Base-by-base conservation (phyloP, 2,888 invertebrate genomes). In the Leptopilina myrica region DNA sequence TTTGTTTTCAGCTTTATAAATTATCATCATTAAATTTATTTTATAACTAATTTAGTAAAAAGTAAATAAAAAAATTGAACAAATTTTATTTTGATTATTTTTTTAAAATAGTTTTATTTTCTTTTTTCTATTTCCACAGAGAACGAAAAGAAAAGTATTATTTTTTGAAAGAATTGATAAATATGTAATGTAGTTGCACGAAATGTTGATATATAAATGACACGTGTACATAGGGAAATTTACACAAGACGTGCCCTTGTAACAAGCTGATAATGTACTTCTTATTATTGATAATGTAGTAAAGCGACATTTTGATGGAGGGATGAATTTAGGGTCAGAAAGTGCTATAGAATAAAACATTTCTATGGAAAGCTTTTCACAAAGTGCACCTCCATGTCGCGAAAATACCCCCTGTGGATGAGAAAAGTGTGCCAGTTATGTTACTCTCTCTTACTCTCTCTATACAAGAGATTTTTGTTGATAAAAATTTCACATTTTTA, bases 311-410 rank as follows among this genome's bases (percentile, higher is more conserved):
- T 69, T 14, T 69, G 6, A 73, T 40, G n/a, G 33, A 40, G 56
- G 8, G 56, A 40, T 9, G n/a, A n/a, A 40, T 73, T 53, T 6
- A 56, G 26, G 73, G 73, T 73, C 73, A 73, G 33, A 73, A 73
- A 56, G 33, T 56, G 26, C 14, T 73, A 3, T 26, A 14, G 40
- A 56, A 56, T 73, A n/a, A 73, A 53, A 26, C n/a, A 53, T 73
- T 73, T 73, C n/a, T 5, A 73, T 73, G 56, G 11, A 56, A n/a
- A 73, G 56, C 9, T 33, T 73, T 33, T 73, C 33, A 33, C 56
- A n/a, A 73, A 73, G 73, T 73, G 73, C 73, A 73, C 33, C 56
- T 73, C 56, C 56, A 56, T 73, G 56, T 73, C 14, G 33, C 15
- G 26, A 33, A 56, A 33, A 73, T 73, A 5, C 26, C 53, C 56